phyloP scores from a whole-genome alignment of 1,140 invertebrate genomes.

The Rhopalosiphum padi region DNA sequence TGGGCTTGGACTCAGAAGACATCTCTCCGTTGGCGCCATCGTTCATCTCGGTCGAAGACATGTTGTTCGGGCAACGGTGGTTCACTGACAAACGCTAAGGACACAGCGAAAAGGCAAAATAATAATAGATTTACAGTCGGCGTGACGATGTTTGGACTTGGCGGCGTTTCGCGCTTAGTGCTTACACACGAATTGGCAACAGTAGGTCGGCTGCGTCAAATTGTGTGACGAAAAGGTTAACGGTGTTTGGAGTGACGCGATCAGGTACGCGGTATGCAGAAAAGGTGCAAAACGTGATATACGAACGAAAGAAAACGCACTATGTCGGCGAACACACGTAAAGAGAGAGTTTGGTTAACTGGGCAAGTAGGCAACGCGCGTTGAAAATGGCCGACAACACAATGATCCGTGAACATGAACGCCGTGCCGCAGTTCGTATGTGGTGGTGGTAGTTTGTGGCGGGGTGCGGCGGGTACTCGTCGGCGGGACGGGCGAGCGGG shows the following conservation, averaged over 20 bases:
- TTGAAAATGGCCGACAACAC: conserved; percentile 42
- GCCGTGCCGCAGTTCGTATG: too few species aligned
- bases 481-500: neutral
- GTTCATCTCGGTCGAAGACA: conserved; percentile 47
- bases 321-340: neutral
- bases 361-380: neutral
- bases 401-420: neutral
- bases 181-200: neutral
- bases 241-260: neutral
- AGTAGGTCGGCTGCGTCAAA: neutral
- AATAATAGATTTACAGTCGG: neutral
- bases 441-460: too few species aligned
- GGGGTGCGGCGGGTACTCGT: neutral
- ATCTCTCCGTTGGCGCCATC: conserved; percentile 16
- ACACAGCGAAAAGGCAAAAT: neutral
- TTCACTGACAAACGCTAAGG: neutral
- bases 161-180: neutral
- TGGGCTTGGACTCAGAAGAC: conserved; percentile 71
- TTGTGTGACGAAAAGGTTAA: neutral
- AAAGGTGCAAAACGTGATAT: neutral
- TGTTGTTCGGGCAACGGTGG: neutral
- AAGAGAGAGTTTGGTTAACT: neutral
- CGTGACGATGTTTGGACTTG: neutral
- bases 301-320: neutral
- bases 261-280: neutral